Conservation (phyloP, 1,140 invertebrate genomes). For the Idris sp. region DNA sequence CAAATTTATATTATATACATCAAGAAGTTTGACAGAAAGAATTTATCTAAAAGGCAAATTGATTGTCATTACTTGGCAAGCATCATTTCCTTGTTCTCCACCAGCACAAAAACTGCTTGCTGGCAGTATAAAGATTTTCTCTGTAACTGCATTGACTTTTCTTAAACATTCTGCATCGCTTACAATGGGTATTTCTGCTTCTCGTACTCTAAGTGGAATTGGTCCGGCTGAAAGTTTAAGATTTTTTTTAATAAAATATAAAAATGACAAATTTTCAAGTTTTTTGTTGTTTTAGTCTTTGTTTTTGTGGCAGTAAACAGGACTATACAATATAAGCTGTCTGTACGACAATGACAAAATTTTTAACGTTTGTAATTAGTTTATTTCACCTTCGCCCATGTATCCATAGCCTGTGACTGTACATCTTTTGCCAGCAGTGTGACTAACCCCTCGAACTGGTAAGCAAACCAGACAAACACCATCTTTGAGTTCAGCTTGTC, state of each 20-base stretch:
- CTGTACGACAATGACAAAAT: too few species aligned
- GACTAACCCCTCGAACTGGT: conserved; percentile 89
- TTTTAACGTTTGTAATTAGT: background rate
- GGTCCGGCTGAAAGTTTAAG: conserved; percentile 85
- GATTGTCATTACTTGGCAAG: conserved; percentile 95
- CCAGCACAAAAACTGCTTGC: conserved; percentile 95
- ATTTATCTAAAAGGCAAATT: too few species aligned
- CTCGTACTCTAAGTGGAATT: conserved; percentile 91
- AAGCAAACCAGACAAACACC: conserved; percentile 92
- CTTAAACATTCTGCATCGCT: conserved; percentile 93
- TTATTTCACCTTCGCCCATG: conserved; percentile 89
- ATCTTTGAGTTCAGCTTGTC: conserved; percentile 91
- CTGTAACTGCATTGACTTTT: conserved; percentile 95
- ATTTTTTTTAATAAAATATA: too few species aligned
- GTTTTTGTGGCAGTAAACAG: too few species aligned
- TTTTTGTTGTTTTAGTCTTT: too few species aligned
- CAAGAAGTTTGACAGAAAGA: too few species aligned
- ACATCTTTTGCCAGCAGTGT: conserved; percentile 91
- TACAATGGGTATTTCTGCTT: conserved; percentile 95
- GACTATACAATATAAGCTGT: too few species aligned
- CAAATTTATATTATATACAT: too few species aligned
- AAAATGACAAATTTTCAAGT: too few species aligned
- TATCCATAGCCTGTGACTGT: conserved; percentile 96
- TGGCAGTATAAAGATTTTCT: conserved; percentile 95
- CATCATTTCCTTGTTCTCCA: conserved; percentile 94